A percentile compares a stretch with the other conserved stretches of the same genome.
Conservation (phyloP, 2,797 vertebrate genomes). For the Sebastes umbrosus region DNA sequence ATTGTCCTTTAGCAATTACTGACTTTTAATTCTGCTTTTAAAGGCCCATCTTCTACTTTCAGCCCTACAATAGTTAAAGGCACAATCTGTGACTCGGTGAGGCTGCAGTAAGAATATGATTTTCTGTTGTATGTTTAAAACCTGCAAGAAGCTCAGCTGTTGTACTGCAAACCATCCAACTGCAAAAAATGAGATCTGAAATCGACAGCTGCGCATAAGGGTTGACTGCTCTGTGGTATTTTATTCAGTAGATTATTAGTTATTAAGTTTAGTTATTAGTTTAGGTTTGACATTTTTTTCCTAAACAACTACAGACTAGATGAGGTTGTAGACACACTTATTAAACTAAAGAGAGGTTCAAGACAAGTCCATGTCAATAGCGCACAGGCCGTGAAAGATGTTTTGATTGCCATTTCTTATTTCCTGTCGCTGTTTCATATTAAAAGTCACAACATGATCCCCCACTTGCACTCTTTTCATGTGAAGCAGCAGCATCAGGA, state of each 20-base stretch:
- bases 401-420: not conserved
- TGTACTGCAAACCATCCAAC: not conserved
- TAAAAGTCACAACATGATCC: not conserved
- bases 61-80: not conserved
- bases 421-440: not conserved
- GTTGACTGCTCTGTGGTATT: not conserved
- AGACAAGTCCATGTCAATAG: not conserved
- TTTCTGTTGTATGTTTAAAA: not conserved
- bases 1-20: slow-evolving; percentile 35
- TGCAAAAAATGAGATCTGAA: not conserved
- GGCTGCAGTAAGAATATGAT: not conserved
- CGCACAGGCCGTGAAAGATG: not conserved
- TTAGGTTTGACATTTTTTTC: not conserved
- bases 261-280: not conserved
- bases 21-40: slow-evolving; percentile 31
- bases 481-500: not conserved
- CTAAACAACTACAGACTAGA: not conserved
- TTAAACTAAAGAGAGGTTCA: not conserved
- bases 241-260: not conserved
- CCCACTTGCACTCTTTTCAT: not conserved
- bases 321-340: not conserved
- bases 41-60: not conserved
- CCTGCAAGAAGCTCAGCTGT: not conserved
- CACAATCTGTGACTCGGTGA: not conserved
- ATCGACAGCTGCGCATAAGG: not conserved